These are phyloP conservation scores for Caenorhabditis sp. DNA, from an alignment of 2,888 invertebrate species.

Conservation along the genomic window DNA sequence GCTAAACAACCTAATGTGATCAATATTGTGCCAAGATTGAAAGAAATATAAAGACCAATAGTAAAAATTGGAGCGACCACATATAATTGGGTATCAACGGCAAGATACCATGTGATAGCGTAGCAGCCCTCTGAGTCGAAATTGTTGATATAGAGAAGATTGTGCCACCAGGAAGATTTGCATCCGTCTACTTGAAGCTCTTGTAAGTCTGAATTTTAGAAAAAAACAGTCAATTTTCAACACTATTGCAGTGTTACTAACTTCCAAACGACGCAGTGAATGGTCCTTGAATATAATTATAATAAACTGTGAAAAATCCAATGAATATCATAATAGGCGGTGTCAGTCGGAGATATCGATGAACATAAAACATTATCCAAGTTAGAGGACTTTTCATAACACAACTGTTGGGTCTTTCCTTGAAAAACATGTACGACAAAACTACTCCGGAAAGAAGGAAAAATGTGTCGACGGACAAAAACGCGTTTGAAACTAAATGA, in stretches of 20 bases:
- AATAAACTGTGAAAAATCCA: slow-evolving; percentile 35
- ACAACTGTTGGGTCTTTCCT: slow-evolving; percentile 11
- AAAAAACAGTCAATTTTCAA: not conserved
- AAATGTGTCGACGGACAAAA: slow-evolving; percentile 59
- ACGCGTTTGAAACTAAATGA: slow-evolving; percentile 43
- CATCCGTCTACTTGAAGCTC: slow-evolving; percentile 20
- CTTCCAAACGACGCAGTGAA: slow-evolving; percentile 17
- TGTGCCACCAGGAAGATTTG: slow-evolving; percentile 38
- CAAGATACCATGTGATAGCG: slow-evolving; percentile 19
- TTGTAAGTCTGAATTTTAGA: slow-evolving; percentile 21
- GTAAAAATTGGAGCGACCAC: slow-evolving; percentile 22
- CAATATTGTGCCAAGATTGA: slow-evolving; percentile 6
- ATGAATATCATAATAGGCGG: slow-evolving; percentile 43
- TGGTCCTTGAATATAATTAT: slow-evolving; percentile 28
- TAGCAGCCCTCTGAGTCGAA: slow-evolving; percentile 26
- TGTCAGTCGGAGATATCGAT: slow-evolving; percentile 37
- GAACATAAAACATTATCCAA: slow-evolving; percentile 43
- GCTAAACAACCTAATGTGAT: slow-evolving; percentile 8
- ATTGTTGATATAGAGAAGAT: slow-evolving; percentile 52
- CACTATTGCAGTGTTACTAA: not conserved
- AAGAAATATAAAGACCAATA: slow-evolving; percentile 14
- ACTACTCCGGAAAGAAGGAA: slow-evolving; percentile 60
- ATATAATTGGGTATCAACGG: slow-evolving; percentile 25
- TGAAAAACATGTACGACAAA: slow-evolving; percentile 58
- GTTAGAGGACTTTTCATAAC: slow-evolving; percentile 21